phyloP scores from a whole-genome alignment of 2,888 invertebrate genomes.

The Drosophila pseudotalamancana region DNA sequence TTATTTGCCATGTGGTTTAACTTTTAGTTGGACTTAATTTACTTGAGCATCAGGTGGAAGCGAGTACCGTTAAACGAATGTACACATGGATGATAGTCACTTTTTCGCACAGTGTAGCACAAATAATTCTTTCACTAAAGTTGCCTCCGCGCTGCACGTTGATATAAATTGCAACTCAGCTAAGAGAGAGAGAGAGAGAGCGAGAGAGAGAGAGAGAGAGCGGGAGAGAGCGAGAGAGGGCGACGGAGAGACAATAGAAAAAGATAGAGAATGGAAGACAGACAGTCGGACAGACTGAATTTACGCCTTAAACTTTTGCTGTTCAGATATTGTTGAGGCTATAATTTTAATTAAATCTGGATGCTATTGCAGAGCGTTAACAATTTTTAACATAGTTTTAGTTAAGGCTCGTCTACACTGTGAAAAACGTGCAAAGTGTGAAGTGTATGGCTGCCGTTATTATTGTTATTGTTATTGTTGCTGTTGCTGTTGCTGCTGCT shows the following conservation, averaged over 20 bases:
- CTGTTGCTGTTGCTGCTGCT: background rate
- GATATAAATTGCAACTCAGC: constrained; percentile 59
- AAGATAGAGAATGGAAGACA: constrained; percentile 10
- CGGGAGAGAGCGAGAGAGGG: background rate
- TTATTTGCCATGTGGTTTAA: no score
- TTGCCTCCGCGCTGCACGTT: constrained; percentile 38
- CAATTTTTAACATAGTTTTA: constrained; percentile 64
- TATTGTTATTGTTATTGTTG: constrained; percentile 1
- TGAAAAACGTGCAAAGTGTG: constrained; percentile 26
- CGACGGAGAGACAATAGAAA: background rate
- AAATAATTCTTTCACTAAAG: constrained; percentile 45
- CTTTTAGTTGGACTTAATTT: background rate
- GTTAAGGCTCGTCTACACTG: constrained; percentile 41
- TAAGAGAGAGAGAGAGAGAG: constrained; percentile 5
- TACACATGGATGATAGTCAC: background rate
- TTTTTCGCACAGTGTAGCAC: constrained; percentile 32
- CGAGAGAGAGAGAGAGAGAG: background rate
- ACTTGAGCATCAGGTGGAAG: background rate
- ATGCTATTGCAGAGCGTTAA: constrained; percentile 48
- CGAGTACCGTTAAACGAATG: background rate
- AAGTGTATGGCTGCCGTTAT: constrained; percentile 31
- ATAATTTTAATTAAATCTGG: constrained; percentile 77
- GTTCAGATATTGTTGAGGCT: constrained; percentile 65
- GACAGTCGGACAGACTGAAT: constrained; percentile 44
- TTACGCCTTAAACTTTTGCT: constrained; percentile 70